Percentiles rank a stretch among this genome's conserved stretches.
phyloP scores from a whole-genome alignment of 2,113 vertebrate species.

The Heterotis niloticus region DNA sequence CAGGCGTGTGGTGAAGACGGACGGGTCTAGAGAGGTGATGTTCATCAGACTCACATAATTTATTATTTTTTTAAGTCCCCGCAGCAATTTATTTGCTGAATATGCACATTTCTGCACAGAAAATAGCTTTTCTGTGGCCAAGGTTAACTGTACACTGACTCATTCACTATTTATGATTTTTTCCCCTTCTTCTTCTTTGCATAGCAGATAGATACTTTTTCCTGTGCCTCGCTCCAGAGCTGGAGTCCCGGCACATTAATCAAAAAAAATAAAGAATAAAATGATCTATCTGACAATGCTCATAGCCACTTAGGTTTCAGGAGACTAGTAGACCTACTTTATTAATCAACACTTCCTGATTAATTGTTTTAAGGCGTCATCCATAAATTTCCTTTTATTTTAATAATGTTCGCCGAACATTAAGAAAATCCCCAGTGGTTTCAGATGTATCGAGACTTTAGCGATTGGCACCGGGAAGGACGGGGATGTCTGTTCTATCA shows the following conservation, averaged over 20 bases:
- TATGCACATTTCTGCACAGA: conserved; percentile 76
- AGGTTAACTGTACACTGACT: conserved; percentile 93
- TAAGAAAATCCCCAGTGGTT: conserved; percentile 99
- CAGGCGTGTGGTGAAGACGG: conserved; percentile 77
- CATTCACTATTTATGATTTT: conserved; percentile 99
- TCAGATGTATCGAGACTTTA: conserved; percentile 94
- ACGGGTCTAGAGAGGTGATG: conserved; percentile 94
- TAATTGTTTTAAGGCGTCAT: conserved; percentile 95
- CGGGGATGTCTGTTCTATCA: conserved; percentile 39
- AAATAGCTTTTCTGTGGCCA: conserved; percentile 79
- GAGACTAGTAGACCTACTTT: conserved; percentile 98
- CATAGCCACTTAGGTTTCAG: conserved; percentile 87
- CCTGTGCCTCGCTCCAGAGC: conserved; percentile 65
- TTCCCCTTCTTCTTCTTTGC: conserved; percentile 68
- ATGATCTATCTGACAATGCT: conserved; percentile 97
- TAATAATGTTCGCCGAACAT: conserved; percentile 98
- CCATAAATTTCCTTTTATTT: conserved; percentile 95
- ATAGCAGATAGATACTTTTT: conserved; percentile 74
- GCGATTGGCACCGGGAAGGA: conserved; percentile 67
- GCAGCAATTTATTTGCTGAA: conserved; percentile 83
- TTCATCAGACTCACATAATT: conserved; percentile 83
- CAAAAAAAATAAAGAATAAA: conserved; percentile 99
- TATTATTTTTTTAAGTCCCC: conserved; percentile 69
- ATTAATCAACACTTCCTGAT: conserved; percentile 98
- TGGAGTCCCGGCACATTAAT: conserved; percentile 96